phyloP scores from a whole-genome alignment of 2,888 invertebrate species.

The Lepetodrilus schrolli region DNA sequence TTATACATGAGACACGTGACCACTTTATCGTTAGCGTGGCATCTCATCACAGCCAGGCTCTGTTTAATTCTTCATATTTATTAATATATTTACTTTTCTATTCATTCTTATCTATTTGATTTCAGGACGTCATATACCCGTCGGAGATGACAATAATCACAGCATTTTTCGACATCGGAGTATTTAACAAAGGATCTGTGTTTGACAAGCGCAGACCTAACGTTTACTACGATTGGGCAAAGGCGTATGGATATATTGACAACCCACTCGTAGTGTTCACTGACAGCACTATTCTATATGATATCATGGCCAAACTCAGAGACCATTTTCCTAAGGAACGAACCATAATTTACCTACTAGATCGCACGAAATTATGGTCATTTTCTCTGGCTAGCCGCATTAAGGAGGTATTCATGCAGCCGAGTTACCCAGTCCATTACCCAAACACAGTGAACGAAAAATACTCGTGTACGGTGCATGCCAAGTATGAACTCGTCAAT shows the following conservation, averaged over 20 bases:
- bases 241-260: slow-evolving; percentile 54
- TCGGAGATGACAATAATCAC: slow-evolving; percentile 59
- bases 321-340: slow-evolving; percentile 40
- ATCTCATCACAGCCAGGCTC: no score
- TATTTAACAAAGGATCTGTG: slow-evolving; percentile 47
- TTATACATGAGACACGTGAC: no score
- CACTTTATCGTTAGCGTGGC: no score
- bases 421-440: slow-evolving; percentile 58
- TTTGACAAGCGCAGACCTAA: slow-evolving; percentile 41
- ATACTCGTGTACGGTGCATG: slow-evolving; percentile 69
- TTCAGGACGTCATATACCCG: no score
- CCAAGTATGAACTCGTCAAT: slow-evolving; percentile 66
- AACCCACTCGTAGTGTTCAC: slow-evolving; percentile 63
- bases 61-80: no score
- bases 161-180: slow-evolving; percentile 57
- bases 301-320: slow-evolving; percentile 49
- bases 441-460: slow-evolving; percentile 66
- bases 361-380: slow-evolving; percentile 53
- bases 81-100: no score
- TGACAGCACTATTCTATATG: slow-evolving; percentile 46
- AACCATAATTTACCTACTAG: slow-evolving; percentile 48
- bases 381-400: slow-evolving; percentile 54
- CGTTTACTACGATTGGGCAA: slow-evolving; percentile 61
- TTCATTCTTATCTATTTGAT: no score
- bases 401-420: slow-evolving; percentile 52